Evolutionary conservation across 2,113 vertebrate species (phyloP), one percentile per base, ranked within the genome.

Genomic region (Hiodon alosoides): DNA sequence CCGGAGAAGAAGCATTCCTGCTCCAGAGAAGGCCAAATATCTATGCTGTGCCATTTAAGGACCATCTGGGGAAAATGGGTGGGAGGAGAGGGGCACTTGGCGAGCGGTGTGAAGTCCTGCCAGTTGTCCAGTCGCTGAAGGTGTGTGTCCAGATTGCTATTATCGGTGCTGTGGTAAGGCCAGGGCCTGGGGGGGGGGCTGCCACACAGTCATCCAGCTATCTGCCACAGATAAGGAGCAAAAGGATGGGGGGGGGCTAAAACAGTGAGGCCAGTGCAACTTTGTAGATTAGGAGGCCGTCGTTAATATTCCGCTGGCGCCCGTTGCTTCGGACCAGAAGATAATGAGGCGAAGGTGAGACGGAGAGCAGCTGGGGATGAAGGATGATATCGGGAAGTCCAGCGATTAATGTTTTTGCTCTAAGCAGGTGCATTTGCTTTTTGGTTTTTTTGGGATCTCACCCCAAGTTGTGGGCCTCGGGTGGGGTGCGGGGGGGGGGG

Each of bases 351-450:
- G 8, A 65, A 57, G 61, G 69, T 72, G 60, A 72, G 64, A 57
- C 9, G 8, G 62, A 5, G 16, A 74, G 64, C 64, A 67, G 16
- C 53, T 31, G 61, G 8, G 9, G 11, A 47, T 5, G 17, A 46
- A 47, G 48, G 10, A 67, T 17, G 46, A 60, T 11, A 72, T 72
- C 46, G 54, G 50, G 70, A 73, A 67, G 9, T 50, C 67, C 70
- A 68, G 69, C 59, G 51, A 77, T 31, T 54, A 72, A 17, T 77
- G 53, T 57, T 76, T 72, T 77, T 66, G 60, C 64, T 65, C 54
- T 13, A 7, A 31, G 16, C 3, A n/a, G 54, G 14, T 52, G 16
- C 67, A 54, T 75, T 14, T 68, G 57, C 51, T 31, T 31, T 31
- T 31, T 31, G 31, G 0, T 31, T 31, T 31, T 31, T 31, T 31